Evolutionary conservation across 2,113 vertebrate species (phyloP), one percentile per base, ranked within the genome.

Genomic region (Chamaea fasciata): DNA sequence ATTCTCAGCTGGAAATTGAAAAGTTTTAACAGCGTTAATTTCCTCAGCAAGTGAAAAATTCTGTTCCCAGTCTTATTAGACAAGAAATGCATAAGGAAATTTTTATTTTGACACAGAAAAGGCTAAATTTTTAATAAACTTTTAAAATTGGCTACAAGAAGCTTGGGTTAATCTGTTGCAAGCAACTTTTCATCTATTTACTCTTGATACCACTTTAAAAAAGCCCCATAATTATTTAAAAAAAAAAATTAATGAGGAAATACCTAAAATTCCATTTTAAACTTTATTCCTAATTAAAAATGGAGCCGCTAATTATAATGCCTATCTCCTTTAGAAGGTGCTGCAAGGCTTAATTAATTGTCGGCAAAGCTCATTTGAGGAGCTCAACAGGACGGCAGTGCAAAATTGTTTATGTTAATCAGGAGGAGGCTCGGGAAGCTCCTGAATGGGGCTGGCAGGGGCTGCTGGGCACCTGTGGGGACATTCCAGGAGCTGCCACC

Each of bases 291-390:
- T 95, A 94, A 93, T 95, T 97, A 93, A 96, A 95, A 93, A 68
- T n/a, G 76, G 90, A 68, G 39, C 82, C 28, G 46, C 91, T 96
- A 92, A 95, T 96, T 92, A 93, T 80, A 92, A 92, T 90, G 80
- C 22, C 60, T 90, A 56, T 90, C 92, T 97, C 67, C 76, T 93
- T 93, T n/a, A 77, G 49, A 90, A 90, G 71, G 85, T 93, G 87
- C 92, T 96, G 87, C 52, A 53, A 96, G 93, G 86, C 79, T 94
- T 92, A 96, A 95, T 96, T 95, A 96, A 93, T 94, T 94, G 79
- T 89, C 2, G 0, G 83, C 65, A 77, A 78, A 90, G 85, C 90
- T 93, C 84, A 90, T 95, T 95, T 76, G 73, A 91, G 94, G 50
- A 90, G 75, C 75, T 87, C 52, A 55, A 41, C 56, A 59, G 2